Percentiles rank a stretch among this genome's conserved stretches.
Conservation (phyloP, 2,888 invertebrate species). For the Parelbella ahira region DNA sequence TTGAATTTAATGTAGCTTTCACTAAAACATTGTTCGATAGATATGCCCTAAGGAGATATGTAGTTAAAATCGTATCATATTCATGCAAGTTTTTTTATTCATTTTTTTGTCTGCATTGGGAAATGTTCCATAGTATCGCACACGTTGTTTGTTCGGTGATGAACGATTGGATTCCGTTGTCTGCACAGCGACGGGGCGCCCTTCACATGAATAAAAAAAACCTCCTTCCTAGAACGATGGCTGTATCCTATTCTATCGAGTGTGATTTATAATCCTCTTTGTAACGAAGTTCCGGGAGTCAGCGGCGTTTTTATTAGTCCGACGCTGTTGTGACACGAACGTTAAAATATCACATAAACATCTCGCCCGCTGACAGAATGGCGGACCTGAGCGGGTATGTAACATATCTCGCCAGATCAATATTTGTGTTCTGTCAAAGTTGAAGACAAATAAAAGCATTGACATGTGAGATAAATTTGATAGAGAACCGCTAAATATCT, state of each 20-base stretch:
- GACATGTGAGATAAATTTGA: too few relatives aligned
- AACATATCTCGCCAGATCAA: too few relatives aligned
- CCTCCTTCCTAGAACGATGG: constrained; percentile 29
- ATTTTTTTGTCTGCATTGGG: too few relatives aligned
- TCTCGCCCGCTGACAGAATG: constrained; percentile 22
- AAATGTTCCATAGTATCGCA: constrained; percentile 36
- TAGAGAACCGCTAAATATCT: too few relatives aligned
- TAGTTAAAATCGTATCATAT: too few relatives aligned
- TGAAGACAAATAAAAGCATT: too few relatives aligned
- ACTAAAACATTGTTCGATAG: too few relatives aligned
- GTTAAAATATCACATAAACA: constrained; percentile 31
- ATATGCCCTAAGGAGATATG: too few relatives aligned
- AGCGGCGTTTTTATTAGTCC: constrained; percentile 56
- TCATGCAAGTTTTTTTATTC: constrained; percentile 27
- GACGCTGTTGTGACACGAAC: constrained; percentile 35
- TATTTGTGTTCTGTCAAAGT: not conserved
- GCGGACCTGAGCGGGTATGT: not conserved
- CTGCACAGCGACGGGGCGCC: constrained; percentile 23
- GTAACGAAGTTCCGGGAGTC: constrained; percentile 61
- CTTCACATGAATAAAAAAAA: constrained; percentile 24
- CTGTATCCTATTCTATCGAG: constrained; percentile 31
- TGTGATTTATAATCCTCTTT: constrained; percentile 61
- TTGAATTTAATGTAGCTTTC: too few relatives aligned
- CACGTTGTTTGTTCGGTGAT: constrained; percentile 27
- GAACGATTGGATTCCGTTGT: constrained; percentile 21